Evolutionary conservation across 1,140 invertebrate genomes (phyloP).

Genomic region (Pantala flavescens): DNA sequence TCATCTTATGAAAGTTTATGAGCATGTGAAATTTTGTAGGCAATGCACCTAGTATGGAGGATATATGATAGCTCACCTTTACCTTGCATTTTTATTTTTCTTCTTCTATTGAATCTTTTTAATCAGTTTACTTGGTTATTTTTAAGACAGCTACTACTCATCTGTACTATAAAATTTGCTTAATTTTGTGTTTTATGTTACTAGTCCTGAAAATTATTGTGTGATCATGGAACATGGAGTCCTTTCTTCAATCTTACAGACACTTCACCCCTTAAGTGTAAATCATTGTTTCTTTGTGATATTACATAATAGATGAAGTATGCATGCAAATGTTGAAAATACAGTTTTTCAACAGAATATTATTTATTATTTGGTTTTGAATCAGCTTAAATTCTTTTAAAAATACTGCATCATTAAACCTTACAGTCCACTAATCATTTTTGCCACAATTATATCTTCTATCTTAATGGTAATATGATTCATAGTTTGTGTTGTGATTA

Average conservation of each 20-base stretch:
- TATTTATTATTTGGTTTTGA: neutral
- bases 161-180: neutral
- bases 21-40: too few relatives aligned
- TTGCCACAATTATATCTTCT: neutral
- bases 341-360: neutral
- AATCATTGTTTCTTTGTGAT: conserved; percentile 8
- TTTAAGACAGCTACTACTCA: too few relatives aligned
- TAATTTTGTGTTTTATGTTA: conserved; percentile 8
- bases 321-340: neutral
- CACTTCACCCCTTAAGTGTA: neutral
- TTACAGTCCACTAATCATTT: neutral
- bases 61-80: too few relatives aligned
- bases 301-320: neutral
- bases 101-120: too few relatives aligned
- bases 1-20: too few relatives aligned
- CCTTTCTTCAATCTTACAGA: neutral
- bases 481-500: neutral
- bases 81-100: too few relatives aligned
- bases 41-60: too few relatives aligned
- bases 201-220: neutral
- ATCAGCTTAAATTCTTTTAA: neutral
- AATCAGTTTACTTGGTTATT: too few relatives aligned
- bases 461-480: neutral
- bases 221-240: neutral
- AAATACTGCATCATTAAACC: neutral